Evolutionary conservation across 2,113 vertebrate species (phyloP), one percentile per base, ranked within the genome.

Genomic region (Camelus bactrianus): DNA sequence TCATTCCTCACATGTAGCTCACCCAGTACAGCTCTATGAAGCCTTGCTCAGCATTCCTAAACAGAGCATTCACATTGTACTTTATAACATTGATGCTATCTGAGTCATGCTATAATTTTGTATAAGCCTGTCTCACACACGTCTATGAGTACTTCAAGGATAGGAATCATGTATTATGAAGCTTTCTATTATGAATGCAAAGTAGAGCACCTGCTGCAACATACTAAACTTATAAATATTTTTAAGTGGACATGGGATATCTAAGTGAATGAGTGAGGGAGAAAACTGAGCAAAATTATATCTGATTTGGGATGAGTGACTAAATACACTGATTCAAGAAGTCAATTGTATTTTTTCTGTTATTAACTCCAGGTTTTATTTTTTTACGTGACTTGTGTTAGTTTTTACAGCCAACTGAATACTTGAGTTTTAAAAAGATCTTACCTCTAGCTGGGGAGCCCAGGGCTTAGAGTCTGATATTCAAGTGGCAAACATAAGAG

Each of bases 151-250:
- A 14, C 4, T 20, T 65, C 28, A 65, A 82, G 35, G 22, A 54
- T 20, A 91, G 22, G 8, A 91, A 72, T 32, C 11, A 17, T 30
- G 2, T 22, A 64, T 89, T 81, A 46, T 65, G 54, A 90, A 89
- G 35, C 30, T 60, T 88, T 91, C 20, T 89, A 4, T 85, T 94
- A 52, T 28, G 11, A 94, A 72, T 81, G 22, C 20, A 60, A 96
- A 82, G 24, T 75, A 54, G 17, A 87, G 9, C 12, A 19, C 24
- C 56, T 83, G 62, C 17, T 26, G 11, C 60, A 83, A 83, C 14
- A 35, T 65, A n/a, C 8, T 73, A 48, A 70, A 16, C 12, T 73
- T 48, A 38, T 85, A 91, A 91, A 67, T 85, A 86, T 54, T 89
- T 81, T 76, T 52, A 86, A 86, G 26, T 46, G 11, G 16, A n/a